A percentile compares a stretch with the other conserved stretches of the same genome.
Conservation (phyloP, 2,888 invertebrate genomes). For the Macrosiphum euphorbiae region DNA sequence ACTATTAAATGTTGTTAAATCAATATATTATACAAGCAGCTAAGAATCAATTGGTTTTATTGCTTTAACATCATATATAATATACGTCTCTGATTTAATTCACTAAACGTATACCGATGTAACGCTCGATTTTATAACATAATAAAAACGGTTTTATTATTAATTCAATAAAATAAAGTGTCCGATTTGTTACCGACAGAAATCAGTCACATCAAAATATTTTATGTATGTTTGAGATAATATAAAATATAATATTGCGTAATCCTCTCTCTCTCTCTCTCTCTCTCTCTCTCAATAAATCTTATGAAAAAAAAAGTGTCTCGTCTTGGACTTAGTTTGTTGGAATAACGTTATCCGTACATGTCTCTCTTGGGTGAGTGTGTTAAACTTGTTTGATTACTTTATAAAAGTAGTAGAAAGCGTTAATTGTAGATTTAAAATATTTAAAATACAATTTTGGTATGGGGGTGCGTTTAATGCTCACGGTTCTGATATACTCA, state of each 20-base stretch:
- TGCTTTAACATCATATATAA: not conserved
- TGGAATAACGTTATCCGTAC: not conserved
- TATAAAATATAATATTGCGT: constrained; percentile 1
- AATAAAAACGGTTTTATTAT: not conserved
- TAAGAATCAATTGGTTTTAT: not conserved
- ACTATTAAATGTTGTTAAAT: not conserved
- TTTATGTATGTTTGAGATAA: constrained; percentile 33
- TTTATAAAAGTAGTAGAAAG: not conserved
- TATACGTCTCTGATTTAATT: not conserved
- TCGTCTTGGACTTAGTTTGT: not conserved
- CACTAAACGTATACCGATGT: not conserved
- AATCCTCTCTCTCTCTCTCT: not conserved
- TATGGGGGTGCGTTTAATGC: not conserved
- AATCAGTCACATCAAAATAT: not conserved
- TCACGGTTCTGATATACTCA: not conserved
- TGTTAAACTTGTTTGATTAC: not conserved
- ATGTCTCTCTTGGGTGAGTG: not conserved
- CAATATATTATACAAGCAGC: not conserved
- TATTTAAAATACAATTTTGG: not conserved
- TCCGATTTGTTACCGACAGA: not conserved
- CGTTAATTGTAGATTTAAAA: not conserved
- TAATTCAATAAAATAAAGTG: not conserved
- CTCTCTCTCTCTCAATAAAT: not conserved
- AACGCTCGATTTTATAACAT: not conserved
- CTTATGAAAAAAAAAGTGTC: not conserved